Evolutionary conservation across 2,797 vertebrate species (phyloP).

Genomic region (Pangasius larnaudii): DNA sequence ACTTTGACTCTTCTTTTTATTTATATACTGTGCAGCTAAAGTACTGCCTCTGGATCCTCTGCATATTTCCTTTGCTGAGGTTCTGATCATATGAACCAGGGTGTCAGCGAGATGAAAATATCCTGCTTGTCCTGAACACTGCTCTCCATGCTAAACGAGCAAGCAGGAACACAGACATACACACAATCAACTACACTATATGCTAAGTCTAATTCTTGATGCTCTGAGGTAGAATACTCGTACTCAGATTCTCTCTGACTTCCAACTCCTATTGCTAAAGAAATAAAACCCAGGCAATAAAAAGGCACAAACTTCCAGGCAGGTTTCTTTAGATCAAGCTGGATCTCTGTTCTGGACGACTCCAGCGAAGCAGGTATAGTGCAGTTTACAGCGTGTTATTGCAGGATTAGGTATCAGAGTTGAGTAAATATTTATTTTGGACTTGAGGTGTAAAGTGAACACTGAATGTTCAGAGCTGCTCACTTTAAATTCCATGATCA

Average conservation of each 20-base stretch:
- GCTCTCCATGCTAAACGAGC: not conserved
- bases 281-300: not conserved
- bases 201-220: slow-evolving; percentile 1
- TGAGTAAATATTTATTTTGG: slow-evolving; percentile 32
- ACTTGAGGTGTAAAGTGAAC: slow-evolving; percentile 57
- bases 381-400: slow-evolving; percentile 26
- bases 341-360: not conserved
- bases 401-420: slow-evolving; percentile 1
- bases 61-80: not conserved
- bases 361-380: slow-evolving; percentile 15
- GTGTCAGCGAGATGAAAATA: not conserved
- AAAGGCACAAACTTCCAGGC: slow-evolving; percentile 2
- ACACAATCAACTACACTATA: not conserved
- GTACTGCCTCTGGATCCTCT: not conserved
- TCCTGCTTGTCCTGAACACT: not conserved
- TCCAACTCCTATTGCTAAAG: slow-evolving; percentile 11
- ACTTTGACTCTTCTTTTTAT: not conserved
- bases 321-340: not conserved
- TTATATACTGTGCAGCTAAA: not conserved
- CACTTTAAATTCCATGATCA: not conserved
- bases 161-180: slow-evolving; percentile 4
- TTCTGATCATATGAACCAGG: not conserved
- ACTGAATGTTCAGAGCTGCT: slow-evolving; percentile 51
- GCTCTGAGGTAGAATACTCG: not conserved
- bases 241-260: not conserved